Evolutionary conservation across 2,797 vertebrate species (phyloP), one percentile per base, ranked within the genome.

Genomic region (Cichlasoma orientale): DNA sequence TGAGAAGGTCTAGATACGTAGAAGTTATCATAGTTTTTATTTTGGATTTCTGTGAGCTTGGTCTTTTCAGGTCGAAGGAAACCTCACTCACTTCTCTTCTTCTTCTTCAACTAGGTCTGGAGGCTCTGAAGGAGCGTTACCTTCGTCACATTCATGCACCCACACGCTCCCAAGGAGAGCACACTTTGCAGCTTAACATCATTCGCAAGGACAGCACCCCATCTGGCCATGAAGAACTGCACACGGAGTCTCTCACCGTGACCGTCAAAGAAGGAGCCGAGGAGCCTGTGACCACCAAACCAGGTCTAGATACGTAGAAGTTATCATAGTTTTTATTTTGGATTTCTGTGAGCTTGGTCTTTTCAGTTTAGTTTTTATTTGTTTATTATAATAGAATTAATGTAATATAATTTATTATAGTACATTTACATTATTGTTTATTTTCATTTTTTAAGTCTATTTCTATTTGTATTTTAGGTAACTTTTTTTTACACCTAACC

Each of bases 121-220:
- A 97, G 94, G 96, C 97, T 29, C 87, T 99, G 86, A 99, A 98
- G 86, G 91, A 96, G 56, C 97, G 98, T 13, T 99, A 98, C 92
- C 92, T 98, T 74, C 97, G 97, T 53, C 98, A 99, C 9, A 66
- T 94, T 13, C 89, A 96, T 31, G 87, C 92, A 0, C 89, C 92
- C 0, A 41, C 68, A 0, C 95, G 94, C 4, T 79, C 95, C 27
- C 94, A 93, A 41, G 83, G 63, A 0, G 96, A 96, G 80, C 95
- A 92, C 9, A 93, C 89, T 0, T 5, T 99, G 78, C 96, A 95
- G 21, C 80, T 99, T 72, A 96, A 50, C 84, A 94, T 99, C 38
- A 84, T 99, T 52, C 94, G 97, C 33, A 99, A 98, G 90, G 97
- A 97, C 72, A 88, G 89, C 3, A n/a, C 94, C 14, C 94, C 97